Evolutionary conservation across 1,140 invertebrate genomes (phyloP).

Genomic region (Drosophila mojavensis): DNA sequence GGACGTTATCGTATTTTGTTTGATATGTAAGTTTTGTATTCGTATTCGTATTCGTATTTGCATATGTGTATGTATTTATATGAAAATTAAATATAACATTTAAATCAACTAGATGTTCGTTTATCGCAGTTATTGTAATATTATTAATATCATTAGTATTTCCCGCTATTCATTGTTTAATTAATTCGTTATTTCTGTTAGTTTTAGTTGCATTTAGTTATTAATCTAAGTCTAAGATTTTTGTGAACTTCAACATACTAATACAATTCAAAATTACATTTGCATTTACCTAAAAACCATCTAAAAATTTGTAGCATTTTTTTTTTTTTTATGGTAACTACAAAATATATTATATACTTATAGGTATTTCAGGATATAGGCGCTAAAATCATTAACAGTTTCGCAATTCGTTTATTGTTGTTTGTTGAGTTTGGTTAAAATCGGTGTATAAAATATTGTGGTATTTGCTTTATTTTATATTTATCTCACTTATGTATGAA

Average conservation of each 20-base stretch:
- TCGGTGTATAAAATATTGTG: slow-evolving; percentile 79
- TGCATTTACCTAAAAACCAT: slow-evolving; percentile 1
- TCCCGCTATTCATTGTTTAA: slow-evolving; percentile 1
- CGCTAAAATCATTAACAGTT: slow-evolving; percentile 53
- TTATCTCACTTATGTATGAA: slow-evolving; percentile 8
- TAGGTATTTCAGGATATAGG: slow-evolving; percentile 22
- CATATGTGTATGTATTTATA: slow-evolving; percentile 22
- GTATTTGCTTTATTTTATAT: slow-evolving; percentile 45
- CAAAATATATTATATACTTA: slow-evolving; percentile 2
- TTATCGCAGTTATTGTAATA: slow-evolving; percentile 4
- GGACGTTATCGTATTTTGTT: slow-evolving; percentile 25
- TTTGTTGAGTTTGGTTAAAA: slow-evolving; percentile 63
- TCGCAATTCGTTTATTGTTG: slow-evolving; percentile 58
- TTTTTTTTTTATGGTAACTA: slow-evolving; percentile 16
- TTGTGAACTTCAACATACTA: not conserved
- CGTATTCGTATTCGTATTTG: slow-evolving; percentile 5
- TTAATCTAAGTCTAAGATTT: not conserved
- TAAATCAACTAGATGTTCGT: slow-evolving; percentile 24
- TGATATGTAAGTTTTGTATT: slow-evolving; percentile 31
- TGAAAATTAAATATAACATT: slow-evolving; percentile 19
- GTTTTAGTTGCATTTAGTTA: slow-evolving; percentile 7
- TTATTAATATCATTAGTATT: not conserved
- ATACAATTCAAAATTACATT: not conserved
- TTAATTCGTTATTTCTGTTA: slow-evolving; percentile 1
- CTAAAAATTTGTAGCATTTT: slow-evolving; percentile 5